Percentiles rank a stretch among this genome's conserved stretches.
phyloP scores from a whole-genome alignment of 1,140 invertebrate species.

The Brachionus rotundiformis region DNA sequence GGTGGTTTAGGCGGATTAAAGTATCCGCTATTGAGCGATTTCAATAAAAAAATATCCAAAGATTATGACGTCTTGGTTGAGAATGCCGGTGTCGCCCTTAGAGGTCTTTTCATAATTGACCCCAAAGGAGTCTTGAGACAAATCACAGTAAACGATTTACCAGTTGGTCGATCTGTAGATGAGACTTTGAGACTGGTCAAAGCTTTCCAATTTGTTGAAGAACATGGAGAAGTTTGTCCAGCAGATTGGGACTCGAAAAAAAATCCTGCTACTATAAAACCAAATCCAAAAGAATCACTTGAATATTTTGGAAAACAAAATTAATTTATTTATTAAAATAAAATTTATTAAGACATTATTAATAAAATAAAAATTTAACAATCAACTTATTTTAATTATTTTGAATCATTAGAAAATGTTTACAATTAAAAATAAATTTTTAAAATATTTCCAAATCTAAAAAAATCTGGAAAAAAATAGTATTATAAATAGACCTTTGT shows the following conservation, averaged over 20 bases:
- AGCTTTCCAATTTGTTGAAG: constrained; percentile 88
- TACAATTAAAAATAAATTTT: too few species aligned
- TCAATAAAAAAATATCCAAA: constrained; percentile 80
- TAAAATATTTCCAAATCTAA: neutral
- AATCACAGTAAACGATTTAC: constrained; percentile 74
- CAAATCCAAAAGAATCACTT: constrained; percentile 59
- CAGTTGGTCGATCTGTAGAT: constrained; percentile 77
- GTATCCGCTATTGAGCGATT: constrained; percentile 88
- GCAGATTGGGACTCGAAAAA: constrained; percentile 58
- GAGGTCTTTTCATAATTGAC: constrained; percentile 73
- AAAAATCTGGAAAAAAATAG: too few species aligned
- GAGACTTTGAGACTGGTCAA: constrained; percentile 85
- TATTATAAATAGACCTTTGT: neutral
- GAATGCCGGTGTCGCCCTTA: constrained; percentile 78
- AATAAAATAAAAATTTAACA: neutral
- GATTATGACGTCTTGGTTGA: constrained; percentile 86
- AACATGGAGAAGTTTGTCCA: constrained; percentile 74
- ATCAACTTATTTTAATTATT: too few species aligned
- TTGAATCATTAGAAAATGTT: too few species aligned
- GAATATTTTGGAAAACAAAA: constrained; percentile 64
- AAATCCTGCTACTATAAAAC: constrained; percentile 61
- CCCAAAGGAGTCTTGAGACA: constrained; percentile 70
- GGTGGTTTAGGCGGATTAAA: constrained; percentile 86
- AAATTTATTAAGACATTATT: neutral
- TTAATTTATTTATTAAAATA: neutral